Conservation (phyloP, 2,113 vertebrate genomes). For the Phalacrocorax brasilianus region DNA sequence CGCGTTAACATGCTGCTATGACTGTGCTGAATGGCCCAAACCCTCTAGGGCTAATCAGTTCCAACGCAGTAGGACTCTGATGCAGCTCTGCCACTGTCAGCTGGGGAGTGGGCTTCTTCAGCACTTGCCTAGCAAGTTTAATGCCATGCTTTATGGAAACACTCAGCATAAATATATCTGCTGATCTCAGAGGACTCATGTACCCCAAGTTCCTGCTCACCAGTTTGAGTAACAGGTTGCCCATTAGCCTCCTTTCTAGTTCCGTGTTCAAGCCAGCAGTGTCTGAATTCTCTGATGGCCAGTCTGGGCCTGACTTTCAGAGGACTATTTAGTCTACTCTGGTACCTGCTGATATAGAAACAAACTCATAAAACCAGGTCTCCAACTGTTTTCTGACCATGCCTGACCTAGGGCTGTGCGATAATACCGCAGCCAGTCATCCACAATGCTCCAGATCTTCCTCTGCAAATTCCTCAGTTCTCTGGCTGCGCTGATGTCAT, state of each 20-base stretch:
- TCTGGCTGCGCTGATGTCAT: slow-evolving; percentile 11
- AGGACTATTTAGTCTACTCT: neutral
- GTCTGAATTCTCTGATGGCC: neutral
- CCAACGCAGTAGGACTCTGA: neutral
- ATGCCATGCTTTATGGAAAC: neutral
- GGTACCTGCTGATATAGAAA: neutral
- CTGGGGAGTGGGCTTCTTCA: neutral
- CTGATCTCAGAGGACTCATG: neutral
- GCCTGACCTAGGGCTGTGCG: slow-evolving; percentile 64
- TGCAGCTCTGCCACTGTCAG: neutral
- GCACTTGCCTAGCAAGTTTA: neutral
- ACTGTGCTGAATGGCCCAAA: fast-evolving
- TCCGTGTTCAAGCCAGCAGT: neutral
- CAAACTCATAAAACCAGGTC: neutral
- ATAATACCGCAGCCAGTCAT: slow-evolving; percentile 76
- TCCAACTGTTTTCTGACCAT: neutral
- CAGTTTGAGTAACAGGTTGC: neutral
- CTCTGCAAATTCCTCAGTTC: slow-evolving; percentile 67
- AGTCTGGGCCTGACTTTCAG: neutral
- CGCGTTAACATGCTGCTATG: fast-evolving
- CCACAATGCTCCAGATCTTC: slow-evolving; percentile 62
- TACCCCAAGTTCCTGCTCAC: neutral
- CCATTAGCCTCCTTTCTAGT: neutral
- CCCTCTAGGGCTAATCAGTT: neutral
- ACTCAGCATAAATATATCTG: neutral